Evolutionary conservation across 1,140 invertebrate species (phyloP).

Genomic region (Drosophila biarmipes): DNA sequence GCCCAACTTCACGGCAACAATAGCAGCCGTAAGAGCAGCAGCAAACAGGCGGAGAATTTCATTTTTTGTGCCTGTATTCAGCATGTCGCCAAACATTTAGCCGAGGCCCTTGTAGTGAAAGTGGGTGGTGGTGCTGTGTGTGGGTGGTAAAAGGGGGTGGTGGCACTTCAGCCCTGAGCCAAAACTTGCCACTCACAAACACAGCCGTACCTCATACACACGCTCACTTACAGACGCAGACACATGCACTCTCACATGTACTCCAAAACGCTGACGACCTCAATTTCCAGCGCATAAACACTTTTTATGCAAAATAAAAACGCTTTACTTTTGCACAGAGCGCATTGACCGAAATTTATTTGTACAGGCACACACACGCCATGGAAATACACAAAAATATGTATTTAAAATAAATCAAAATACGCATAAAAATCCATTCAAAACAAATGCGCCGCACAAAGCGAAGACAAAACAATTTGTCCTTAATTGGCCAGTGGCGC

Average conservation of each 20-base stretch:
- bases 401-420: slow-evolving; percentile 49
- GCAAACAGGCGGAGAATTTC: slow-evolving; percentile 50
- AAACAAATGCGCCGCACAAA: slow-evolving; percentile 38
- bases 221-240: slow-evolving; percentile 2
- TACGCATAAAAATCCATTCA: slow-evolving; percentile 24
- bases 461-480: slow-evolving; percentile 49
- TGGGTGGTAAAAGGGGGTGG: neutral
- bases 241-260: slow-evolving; percentile 20
- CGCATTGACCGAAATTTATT: slow-evolving; percentile 67
- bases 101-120: slow-evolving; percentile 18
- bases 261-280: slow-evolving; percentile 66
- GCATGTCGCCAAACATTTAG: slow-evolving; percentile 69
- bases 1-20: slow-evolving; percentile 72
- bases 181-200: slow-evolving; percentile 59
- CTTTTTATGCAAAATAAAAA: slow-evolving; percentile 66
- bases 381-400: slow-evolving; percentile 20
- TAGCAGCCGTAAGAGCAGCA: slow-evolving; percentile 48
- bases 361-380: slow-evolving; percentile 1
- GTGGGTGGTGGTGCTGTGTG: neutral
- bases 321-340: slow-evolving; percentile 53
- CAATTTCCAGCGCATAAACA: slow-evolving; percentile 71
- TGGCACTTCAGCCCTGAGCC: slow-evolving; percentile 69
- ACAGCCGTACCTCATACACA: neutral
- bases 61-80: slow-evolving; percentile 38
- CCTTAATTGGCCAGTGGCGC: slow-evolving; percentile 64